Evolutionary conservation across 2,113 vertebrate species (phyloP).

Genomic region (Columbina picui): DNA sequence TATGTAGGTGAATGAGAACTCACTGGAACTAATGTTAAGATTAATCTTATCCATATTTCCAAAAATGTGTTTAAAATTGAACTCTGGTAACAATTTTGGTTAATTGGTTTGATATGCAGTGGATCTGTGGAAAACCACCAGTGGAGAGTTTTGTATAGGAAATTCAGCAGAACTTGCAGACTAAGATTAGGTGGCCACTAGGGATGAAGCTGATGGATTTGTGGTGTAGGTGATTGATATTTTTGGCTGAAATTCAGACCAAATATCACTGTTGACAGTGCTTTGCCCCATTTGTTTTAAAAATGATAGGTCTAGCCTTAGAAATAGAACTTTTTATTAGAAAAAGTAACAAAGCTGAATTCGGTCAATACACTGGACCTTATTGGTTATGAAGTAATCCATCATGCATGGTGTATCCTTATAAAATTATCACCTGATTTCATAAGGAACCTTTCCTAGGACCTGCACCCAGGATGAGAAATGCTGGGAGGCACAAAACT

Average conservation of each 20-base stretch:
- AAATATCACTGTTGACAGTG: not conserved
- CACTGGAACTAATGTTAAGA: not conserved
- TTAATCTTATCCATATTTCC: not conserved
- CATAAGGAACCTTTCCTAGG: not conserved
- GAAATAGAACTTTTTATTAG: not conserved
- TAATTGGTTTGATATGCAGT: not conserved
- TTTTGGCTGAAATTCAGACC: not conserved
- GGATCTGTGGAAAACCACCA: not conserved
- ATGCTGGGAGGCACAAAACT: not conserved
- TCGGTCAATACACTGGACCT: not conserved
- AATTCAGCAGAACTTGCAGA: not conserved
- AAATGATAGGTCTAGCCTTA: not conserved
- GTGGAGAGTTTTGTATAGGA: not conserved
- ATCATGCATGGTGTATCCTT: not conserved
- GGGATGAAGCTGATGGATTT: not conserved
- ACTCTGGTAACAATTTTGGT: not conserved
- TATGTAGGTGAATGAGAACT: not conserved
- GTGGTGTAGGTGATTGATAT: not conserved
- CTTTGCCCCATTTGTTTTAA: not conserved
- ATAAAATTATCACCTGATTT: not conserved
- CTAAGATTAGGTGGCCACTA: not conserved
- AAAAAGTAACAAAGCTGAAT: not conserved
- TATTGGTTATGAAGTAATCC: not conserved
- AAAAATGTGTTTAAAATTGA: not conserved
- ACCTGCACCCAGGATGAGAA: not conserved